Percentiles rank a stretch among this genome's conserved stretches.
Evolutionary conservation across 2,888 invertebrate species (phyloP).

Genomic region (Drosophila dives): DNA sequence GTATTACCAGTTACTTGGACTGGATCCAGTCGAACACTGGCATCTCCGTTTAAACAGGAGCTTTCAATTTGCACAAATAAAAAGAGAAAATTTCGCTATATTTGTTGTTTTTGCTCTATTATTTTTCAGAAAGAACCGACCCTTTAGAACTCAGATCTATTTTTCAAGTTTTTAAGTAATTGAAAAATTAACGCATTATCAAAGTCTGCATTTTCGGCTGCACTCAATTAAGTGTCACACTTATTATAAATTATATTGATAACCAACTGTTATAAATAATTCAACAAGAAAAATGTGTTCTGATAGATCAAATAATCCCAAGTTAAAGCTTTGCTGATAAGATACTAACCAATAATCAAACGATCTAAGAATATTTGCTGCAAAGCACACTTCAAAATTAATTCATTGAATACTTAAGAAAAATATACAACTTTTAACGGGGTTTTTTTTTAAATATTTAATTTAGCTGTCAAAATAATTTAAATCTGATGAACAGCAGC

Average conservation of each 20-base stretch:
- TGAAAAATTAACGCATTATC: not conserved
- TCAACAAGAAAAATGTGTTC: not conserved
- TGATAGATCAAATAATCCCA: too few species aligned
- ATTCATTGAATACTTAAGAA: slow-evolving; percentile 1
- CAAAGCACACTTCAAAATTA: not conserved
- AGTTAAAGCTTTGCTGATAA: slow-evolving; percentile 18
- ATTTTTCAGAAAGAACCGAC: not conserved
- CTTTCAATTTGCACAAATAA: too few species aligned
- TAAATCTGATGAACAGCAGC: slow-evolving; percentile 4
- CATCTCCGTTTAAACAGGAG: slow-evolving; percentile 36
- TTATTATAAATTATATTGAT: too few species aligned
- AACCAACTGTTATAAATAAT: too few species aligned
- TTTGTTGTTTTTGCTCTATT: not conserved
- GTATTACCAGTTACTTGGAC: slow-evolving; percentile 60
- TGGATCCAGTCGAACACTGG: slow-evolving; percentile 73
- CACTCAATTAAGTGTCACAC: not conserved
- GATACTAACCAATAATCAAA: slow-evolving; percentile 15
- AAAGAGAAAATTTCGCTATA: not conserved
- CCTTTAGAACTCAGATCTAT: not conserved
- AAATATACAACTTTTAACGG: too few species aligned
- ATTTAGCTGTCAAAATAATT: slow-evolving; percentile 4
- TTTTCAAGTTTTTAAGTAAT: not conserved
- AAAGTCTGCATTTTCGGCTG: not conserved
- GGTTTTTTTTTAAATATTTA: too few species aligned
- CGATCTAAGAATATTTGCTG: slow-evolving; percentile 11